phyloP scores from a whole-genome alignment of 2,797 vertebrate genomes.

The Scomberomorus guttatus region DNA sequence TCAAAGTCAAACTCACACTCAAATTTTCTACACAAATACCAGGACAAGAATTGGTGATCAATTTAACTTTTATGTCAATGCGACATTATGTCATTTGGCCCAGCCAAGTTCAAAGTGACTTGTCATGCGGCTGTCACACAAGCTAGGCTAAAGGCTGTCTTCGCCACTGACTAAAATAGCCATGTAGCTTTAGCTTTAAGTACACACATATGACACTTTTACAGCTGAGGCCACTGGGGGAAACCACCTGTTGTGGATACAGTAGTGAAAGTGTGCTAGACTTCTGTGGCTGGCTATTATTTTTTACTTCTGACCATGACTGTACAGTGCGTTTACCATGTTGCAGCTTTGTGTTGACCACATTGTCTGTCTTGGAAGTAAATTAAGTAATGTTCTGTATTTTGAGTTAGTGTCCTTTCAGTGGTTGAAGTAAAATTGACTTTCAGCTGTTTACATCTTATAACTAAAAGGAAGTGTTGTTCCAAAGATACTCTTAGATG shows the following conservation, averaged over 20 bases:
- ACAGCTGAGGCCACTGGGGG: constrained; percentile 28
- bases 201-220: constrained; percentile 21
- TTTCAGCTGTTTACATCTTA: neutral
- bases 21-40: constrained; percentile 12
- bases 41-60: neutral
- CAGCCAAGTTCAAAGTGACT: constrained; percentile 55
- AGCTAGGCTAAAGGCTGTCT: constrained; percentile 5
- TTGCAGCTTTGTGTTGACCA: neutral
- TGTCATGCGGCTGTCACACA: constrained; percentile 22
- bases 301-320: neutral
- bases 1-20: constrained; percentile 37
- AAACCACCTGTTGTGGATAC: constrained; percentile 31
- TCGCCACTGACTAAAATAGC: constrained; percentile 42
- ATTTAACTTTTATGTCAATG: constrained; percentile 36
- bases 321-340: neutral
- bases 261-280: neutral
- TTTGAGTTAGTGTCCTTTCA: neutral
- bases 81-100: constrained; percentile 57
- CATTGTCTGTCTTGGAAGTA: neutral
- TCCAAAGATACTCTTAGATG: neutral
- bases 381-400: neutral
- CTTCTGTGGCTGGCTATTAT: neutral
- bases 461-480: constrained; percentile 1
- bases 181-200: constrained; percentile 22
- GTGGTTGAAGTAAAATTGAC: neutral